A percentile compares a stretch with the other conserved stretches of the same genome.
phyloP scores from a whole-genome alignment of 2,113 vertebrate species.

The Ifrita kowaldi region DNA sequence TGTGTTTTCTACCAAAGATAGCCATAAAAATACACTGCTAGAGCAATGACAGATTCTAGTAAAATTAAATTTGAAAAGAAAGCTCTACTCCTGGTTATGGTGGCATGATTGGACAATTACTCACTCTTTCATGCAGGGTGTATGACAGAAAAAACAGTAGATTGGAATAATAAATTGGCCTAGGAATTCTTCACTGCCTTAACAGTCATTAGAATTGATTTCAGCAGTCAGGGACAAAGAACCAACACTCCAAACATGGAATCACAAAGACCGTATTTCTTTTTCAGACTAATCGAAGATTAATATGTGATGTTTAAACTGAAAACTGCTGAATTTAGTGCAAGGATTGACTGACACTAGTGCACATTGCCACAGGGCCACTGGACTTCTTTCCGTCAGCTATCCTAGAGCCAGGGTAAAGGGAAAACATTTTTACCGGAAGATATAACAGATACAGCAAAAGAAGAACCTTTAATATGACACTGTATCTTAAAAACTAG shows the following conservation, averaged over 20 bases:
- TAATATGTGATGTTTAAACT: background rate
- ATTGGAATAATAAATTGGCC: background rate
- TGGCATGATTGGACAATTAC: background rate
- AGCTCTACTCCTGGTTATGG: background rate
- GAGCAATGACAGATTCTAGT: background rate
- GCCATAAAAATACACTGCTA: background rate
- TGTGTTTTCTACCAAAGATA: slow-evolving; percentile 8
- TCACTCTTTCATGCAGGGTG: background rate
- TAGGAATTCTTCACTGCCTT: background rate
- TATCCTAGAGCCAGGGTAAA: background rate
- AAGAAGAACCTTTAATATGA: background rate
- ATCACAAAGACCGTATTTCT: background rate
- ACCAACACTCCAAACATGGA: background rate
- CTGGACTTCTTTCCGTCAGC: background rate
- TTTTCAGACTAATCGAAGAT: background rate
- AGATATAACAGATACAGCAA: background rate
- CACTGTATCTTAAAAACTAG: background rate
- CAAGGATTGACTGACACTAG: background rate
- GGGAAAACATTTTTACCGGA: background rate
- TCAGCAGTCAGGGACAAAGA: background rate
- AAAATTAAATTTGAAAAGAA: background rate
- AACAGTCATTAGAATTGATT: background rate
- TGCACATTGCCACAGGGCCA: background rate
- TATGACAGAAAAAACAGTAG: background rate
- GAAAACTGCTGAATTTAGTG: background rate